Conservation (phyloP, 2,888 invertebrate genomes). For the Drosophila ustulata region DNA sequence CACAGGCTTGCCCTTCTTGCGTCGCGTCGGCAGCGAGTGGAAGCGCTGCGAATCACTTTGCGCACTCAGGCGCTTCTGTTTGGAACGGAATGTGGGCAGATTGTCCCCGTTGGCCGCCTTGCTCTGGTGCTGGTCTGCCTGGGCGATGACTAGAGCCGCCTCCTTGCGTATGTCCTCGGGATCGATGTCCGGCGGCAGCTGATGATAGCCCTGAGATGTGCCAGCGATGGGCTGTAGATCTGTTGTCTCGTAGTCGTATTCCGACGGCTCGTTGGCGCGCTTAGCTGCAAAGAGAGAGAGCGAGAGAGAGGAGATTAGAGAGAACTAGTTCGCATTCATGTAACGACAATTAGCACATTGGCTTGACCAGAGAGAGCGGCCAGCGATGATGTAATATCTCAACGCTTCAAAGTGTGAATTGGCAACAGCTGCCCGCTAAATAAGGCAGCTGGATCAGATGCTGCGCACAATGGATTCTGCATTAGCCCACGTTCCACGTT, state of each 20-base stretch:
- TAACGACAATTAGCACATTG: constrained; percentile 74
- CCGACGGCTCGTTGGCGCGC: constrained; percentile 82
- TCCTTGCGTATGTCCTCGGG: constrained; percentile 91
- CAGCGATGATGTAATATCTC: constrained; percentile 70
- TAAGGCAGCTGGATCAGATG: constrained; percentile 59
- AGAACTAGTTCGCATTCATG: constrained; percentile 63
- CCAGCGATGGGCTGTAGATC: constrained; percentile 74
- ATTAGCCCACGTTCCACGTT: constrained; percentile 76
- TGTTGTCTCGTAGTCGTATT: constrained; percentile 81
- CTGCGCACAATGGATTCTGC: constrained; percentile 64
- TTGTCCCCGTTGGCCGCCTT: constrained; percentile 86
- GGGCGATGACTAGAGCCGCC: constrained; percentile 90
- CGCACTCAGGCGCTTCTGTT: constrained; percentile 68
- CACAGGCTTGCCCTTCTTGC: constrained; percentile 86
- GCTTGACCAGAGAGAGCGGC: constrained; percentile 10
- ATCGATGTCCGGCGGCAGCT: constrained; percentile 89
- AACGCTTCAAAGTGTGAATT: constrained; percentile 64
- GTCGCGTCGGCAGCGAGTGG: constrained; percentile 89
- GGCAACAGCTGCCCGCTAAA: constrained; percentile 70
- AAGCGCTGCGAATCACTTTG: constrained; percentile 86
- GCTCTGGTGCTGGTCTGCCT: constrained; percentile 90
- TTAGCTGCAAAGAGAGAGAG: constrained; percentile 66
- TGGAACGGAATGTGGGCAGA: constrained; percentile 79
- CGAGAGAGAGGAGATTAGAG: neutral
- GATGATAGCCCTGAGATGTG: constrained; percentile 84